Percentiles rank a stretch among this genome's conserved stretches.
These are phyloP conservation scores for Danio choprae DNA, from an alignment of 2,797 vertebrate species.

Conservation along the genomic window DNA sequence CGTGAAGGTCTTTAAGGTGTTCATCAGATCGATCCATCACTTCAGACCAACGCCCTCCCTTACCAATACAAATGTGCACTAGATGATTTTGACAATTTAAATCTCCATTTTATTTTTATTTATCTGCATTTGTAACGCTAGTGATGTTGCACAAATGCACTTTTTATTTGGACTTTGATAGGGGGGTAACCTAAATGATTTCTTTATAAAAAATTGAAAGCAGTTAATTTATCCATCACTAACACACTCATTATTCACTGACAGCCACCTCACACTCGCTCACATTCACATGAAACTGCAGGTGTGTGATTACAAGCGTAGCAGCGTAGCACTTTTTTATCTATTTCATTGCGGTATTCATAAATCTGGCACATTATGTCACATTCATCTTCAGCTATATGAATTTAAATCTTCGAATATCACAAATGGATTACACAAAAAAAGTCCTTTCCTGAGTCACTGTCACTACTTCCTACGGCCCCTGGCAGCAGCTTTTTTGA, in stretches of 20 bases:
- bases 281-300: constrained; percentile 21
- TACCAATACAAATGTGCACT: background rate
- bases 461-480: constrained; percentile 66
- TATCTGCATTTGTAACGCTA: background rate
- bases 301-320: constrained; percentile 13
- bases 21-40: constrained; percentile 39
- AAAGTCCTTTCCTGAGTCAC: constrained; percentile 17
- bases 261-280: constrained; percentile 19
- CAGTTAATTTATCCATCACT: background rate
- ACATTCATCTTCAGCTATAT: constrained; percentile 1
- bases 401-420: background rate
- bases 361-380: background rate
- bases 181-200: constrained; percentile 13
- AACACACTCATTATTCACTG: constrained; percentile 26
- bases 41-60: constrained; percentile 30
- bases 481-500: constrained; percentile 57
- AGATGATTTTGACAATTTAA: background rate
- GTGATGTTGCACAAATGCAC: background rate
- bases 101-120: background rate
- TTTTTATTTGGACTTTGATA: background rate
- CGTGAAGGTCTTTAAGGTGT: constrained; percentile 31
- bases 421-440: background rate
- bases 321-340: constrained; percentile 14
- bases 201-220: background rate
- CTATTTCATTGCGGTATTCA: background rate